Evolutionary conservation across 2,113 vertebrate species (phyloP).

Genomic region (Ciconia maguari): DNA sequence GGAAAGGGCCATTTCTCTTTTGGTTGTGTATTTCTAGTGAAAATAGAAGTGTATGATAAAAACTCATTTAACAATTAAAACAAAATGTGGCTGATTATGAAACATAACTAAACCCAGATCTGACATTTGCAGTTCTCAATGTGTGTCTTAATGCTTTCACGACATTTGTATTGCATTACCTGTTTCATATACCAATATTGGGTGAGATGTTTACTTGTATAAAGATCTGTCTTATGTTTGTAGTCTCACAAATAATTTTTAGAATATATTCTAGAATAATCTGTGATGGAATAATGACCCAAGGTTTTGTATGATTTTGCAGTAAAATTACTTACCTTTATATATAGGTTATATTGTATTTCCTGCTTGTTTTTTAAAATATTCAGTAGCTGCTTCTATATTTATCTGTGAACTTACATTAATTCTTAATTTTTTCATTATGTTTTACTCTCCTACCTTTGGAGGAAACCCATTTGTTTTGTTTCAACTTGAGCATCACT

Average conservation of each 20-base stretch:
- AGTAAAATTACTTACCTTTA: not conserved
- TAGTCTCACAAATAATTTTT: not conserved
- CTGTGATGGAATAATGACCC: not conserved
- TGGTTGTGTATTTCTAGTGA: not conserved
- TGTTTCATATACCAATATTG: not conserved
- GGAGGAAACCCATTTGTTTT: not conserved
- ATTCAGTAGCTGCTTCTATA: not conserved
- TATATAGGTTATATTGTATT: not conserved
- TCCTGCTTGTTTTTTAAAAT: not conserved
- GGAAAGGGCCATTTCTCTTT: not conserved
- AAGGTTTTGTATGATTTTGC: not conserved
- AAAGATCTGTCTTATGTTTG: not conserved
- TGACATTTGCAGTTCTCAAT: not conserved
- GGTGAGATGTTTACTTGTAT: not conserved
- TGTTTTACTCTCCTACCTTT: not conserved
- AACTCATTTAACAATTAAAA: not conserved
- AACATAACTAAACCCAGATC: not conserved
- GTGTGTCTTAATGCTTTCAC: not conserved
- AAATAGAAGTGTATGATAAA: not conserved
- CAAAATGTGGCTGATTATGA: not conserved
- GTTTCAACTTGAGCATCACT: not conserved
- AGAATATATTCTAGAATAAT: not conserved
- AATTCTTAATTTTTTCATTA: not conserved
- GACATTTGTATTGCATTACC: not conserved
- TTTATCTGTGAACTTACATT: not conserved